Base-by-base conservation (phyloP, 2,797 vertebrate species). In the Vespertilio murinus region DNA sequence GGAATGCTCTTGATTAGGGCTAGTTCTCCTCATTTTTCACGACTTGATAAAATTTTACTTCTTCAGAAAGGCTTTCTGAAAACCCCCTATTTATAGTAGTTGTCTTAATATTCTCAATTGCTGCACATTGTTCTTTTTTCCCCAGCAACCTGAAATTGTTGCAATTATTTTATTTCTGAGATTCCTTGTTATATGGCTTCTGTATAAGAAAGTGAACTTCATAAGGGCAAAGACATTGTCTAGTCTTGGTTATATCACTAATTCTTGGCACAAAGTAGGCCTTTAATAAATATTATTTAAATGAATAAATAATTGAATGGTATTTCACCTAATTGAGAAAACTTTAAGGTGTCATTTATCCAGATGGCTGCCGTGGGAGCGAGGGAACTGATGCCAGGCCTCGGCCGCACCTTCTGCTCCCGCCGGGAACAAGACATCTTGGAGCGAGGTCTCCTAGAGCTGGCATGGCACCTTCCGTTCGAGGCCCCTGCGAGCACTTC, bases 271-370 rank as follows among this genome's bases (percentile, higher is more conserved):
- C 6, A 65, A 6, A 16, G 13, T 61, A 61, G 11, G 38, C 16
- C 20, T 56, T 94, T 70, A 78, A 61, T n/a, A 86, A 95, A 75
- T 69, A 82, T 16, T 88, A 33, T 71, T 93, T 70, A 69, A 84
- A 42, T 73, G 8, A 94, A 81, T 49, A 69, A 56, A 73, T n/a
- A 47, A 90, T 18, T 42, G 18, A 86, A 30, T 74, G 49, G 45
- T 33, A 45, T 88, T 22, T 45, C 28, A 35, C 30, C 22, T 79
- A 61, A 49, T 33, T 49, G 47, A 75, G 65, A 84, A 74, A 35
- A 23, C 54, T 23, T 2, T 56, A 56, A 52, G 28, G 23, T 70
- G 20, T 77, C 52, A 94, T 77, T 78, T 92, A 64, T 78, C 18
- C 6, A 61, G 38, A n/a, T n/a, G n/a, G n/a, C n/a, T n/a, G n/a